Percentiles rank a stretch among this genome's conserved stretches.
These are phyloP conservation scores for Agrilus planipennis DNA, from an alignment of 1,140 invertebrate genomes.

Conservation along the genomic window DNA sequence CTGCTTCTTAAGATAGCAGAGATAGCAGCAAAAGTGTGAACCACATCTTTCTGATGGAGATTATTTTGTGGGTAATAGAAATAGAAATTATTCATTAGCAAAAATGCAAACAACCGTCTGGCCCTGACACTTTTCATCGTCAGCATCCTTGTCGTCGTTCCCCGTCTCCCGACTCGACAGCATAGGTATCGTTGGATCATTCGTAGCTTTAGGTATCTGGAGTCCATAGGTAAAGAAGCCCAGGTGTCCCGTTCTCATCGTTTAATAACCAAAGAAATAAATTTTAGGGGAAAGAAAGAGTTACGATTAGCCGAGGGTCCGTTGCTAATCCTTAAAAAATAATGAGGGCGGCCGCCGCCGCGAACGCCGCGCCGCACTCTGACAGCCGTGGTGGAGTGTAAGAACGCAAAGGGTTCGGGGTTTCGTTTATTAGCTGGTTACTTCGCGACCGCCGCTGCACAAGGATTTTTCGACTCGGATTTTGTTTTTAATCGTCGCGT, in stretches of 20 bases:
- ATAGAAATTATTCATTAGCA: background rate
- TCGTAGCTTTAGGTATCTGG: background rate
- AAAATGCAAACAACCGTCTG: background rate
- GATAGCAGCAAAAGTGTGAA: no score
- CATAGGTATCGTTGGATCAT: background rate
- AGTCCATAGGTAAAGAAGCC: conserved; percentile 10
- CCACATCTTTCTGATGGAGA: background rate
- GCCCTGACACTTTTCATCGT: conserved; percentile 4
- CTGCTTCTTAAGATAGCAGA: no score
- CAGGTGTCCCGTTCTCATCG: conserved; percentile 12
- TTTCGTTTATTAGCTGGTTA: no score
- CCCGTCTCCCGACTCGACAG: background rate
- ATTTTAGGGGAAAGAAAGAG: conserved; percentile 4
- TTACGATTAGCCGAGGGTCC: background rate
- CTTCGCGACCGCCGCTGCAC: no score
- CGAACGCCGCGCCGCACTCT: no score
- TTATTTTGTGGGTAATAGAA: background rate
- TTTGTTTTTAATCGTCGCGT: no score
- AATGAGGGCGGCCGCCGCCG: no score
- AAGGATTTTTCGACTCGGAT: no score
- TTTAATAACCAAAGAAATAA: conserved; percentile 14
- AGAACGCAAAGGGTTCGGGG: no score
- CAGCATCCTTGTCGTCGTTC: conserved; percentile 1
- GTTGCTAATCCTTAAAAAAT: no score
- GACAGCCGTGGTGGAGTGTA: no score